These are phyloP conservation scores for Copidosoma aretas DNA, from an alignment of 2,888 invertebrate species.

Conservation along the genomic window DNA sequence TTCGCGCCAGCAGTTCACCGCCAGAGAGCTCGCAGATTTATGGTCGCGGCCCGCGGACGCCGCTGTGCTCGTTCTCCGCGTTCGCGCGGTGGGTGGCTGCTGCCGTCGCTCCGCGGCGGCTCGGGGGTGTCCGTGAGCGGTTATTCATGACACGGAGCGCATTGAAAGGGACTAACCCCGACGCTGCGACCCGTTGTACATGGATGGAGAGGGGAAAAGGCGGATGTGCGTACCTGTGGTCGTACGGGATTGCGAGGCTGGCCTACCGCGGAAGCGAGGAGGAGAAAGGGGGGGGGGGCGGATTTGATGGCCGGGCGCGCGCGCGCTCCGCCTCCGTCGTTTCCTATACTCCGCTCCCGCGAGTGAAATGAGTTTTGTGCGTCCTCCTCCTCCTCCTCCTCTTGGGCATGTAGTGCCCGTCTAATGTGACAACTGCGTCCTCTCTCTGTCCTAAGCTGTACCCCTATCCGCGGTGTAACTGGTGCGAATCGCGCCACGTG, in stretches of 20 bases:
- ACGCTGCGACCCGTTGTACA: no score
- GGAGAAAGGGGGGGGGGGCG: not conserved
- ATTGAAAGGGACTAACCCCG: no score
- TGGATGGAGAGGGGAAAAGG: no score
- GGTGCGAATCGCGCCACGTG: not conserved
- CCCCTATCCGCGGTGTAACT: no score
- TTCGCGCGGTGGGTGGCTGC: not conserved
- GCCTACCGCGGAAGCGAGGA: no score
- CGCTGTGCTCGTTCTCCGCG: not conserved
- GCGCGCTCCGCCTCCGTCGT: conserved; percentile 18
- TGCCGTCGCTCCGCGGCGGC: no score
- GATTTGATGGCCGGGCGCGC: not conserved
- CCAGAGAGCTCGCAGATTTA: conserved; percentile 58
- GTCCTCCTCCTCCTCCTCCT: not conserved
- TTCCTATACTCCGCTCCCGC: conserved; percentile 7
- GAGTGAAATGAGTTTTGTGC: conserved; percentile 31
- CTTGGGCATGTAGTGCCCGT: not conserved
- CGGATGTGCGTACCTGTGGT: no score
- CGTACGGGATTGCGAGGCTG: no score
- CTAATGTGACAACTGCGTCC: no score
- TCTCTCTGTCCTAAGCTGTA: no score
- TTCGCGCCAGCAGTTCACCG: conserved; percentile 60
- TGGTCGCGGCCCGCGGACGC: conserved; percentile 48
- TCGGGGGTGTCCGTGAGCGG: no score
- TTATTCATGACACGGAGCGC: no score